These are phyloP conservation scores for Clarias batrachus DNA, from an alignment of 2,113 vertebrate genomes.

Conservation along the genomic window DNA sequence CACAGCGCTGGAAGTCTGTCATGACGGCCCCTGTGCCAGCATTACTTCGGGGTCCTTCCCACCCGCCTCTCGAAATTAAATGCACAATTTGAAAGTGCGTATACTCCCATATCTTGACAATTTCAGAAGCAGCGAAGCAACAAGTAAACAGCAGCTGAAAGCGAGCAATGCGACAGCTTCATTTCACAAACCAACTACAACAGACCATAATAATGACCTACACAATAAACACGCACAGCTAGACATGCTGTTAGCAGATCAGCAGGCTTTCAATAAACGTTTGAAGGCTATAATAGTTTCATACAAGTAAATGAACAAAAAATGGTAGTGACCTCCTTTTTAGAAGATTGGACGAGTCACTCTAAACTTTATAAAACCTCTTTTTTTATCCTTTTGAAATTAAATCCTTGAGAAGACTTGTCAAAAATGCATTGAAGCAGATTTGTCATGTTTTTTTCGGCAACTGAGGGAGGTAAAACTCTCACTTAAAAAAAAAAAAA, in stretches of 20 bases:
- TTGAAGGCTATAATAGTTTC: background rate
- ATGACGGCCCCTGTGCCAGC: background rate
- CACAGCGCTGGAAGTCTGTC: conserved; percentile 1
- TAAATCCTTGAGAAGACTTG: conserved; percentile 21
- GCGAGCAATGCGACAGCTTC: background rate
- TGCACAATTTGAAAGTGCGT: background rate
- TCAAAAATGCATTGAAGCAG: conserved; percentile 23
- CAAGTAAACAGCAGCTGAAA: background rate
- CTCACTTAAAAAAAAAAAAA: background rate
- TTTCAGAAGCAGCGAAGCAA: conserved; percentile 5
- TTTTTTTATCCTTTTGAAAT: conserved; percentile 13
- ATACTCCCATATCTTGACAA: background rate
- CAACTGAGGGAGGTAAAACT: background rate
- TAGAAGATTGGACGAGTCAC: background rate
- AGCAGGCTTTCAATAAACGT: conserved; percentile 28
- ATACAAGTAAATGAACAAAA: background rate
- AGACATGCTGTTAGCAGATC: conserved; percentile 14
- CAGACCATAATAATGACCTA: background rate
- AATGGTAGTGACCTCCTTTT: background rate
- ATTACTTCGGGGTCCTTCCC: conserved; percentile 8
- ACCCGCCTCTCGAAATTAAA: conserved; percentile 2
- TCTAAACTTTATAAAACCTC: background rate
- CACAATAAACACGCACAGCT: conserved; percentile 21
- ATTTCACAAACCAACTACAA: conserved; percentile 16
- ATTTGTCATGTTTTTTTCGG: background rate